Evolutionary conservation across 2,888 invertebrate species (phyloP).

Genomic region (Chloroclystis v-ata): DNA sequence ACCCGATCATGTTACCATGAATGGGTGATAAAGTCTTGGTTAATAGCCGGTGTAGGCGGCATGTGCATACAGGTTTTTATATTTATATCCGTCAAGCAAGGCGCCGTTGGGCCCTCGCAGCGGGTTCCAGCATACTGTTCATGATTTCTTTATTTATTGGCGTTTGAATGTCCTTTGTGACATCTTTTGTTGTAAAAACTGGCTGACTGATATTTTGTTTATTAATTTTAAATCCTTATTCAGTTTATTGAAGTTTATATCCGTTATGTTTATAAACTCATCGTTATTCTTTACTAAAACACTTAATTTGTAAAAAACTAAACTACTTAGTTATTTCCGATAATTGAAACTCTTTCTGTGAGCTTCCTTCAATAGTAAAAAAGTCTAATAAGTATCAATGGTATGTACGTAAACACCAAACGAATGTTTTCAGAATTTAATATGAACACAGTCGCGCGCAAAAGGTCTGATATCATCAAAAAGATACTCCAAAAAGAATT

Average conservation of each 20-base stretch:
- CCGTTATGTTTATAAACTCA: no score
- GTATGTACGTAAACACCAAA: no score
- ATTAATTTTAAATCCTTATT: slow-evolving; percentile 1
- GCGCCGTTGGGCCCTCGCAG: slow-evolving; percentile 60
- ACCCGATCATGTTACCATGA: slow-evolving; percentile 60
- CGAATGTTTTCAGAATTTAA: background rate
- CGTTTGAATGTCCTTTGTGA: slow-evolving; percentile 46
- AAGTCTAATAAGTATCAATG: no score
- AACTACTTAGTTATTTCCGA: no score
- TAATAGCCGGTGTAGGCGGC: slow-evolving; percentile 63
- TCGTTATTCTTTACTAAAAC: no score
- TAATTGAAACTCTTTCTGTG: no score
- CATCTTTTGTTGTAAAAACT: slow-evolving; percentile 29
- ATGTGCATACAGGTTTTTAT: slow-evolving; percentile 40
- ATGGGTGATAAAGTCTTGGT: slow-evolving; percentile 66
- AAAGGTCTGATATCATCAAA: slow-evolving; percentile 12
- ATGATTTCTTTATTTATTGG: slow-evolving; percentile 63
- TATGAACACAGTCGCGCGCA: slow-evolving; percentile 1
- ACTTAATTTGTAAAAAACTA: no score
- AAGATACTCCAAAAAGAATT: slow-evolving; percentile 19
- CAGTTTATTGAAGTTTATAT: no score
- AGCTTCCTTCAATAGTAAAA: no score
- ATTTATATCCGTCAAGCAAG: slow-evolving; percentile 60
- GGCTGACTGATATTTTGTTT: slow-evolving; percentile 21
- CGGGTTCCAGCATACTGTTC: slow-evolving; percentile 50